A percentile compares a stretch with the other conserved stretches of the same genome.
phyloP scores from a whole-genome alignment of 2,888 invertebrate genomes.

The Andrena minutula region DNA sequence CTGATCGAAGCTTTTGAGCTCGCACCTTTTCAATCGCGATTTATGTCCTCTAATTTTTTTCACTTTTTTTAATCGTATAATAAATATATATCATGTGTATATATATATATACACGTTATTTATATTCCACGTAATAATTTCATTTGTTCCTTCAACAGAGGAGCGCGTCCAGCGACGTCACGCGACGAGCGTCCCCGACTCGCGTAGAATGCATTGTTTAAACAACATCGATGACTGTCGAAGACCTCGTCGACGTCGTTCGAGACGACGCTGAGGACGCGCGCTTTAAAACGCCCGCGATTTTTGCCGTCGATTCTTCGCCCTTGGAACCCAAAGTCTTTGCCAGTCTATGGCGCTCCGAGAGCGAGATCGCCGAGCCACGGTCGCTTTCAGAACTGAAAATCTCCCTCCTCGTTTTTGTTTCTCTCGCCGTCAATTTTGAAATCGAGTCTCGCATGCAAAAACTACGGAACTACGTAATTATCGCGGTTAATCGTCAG shows the following conservation, averaged over 20 bases:
- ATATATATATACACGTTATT: conserved; percentile 74
- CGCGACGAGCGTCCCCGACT: conserved; percentile 16
- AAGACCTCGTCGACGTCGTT: neutral
- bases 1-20: conserved; percentile 76
- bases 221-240: neutral
- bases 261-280: conserved; percentile 36
- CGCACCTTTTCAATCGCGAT: conserved; percentile 73
- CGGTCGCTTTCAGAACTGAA: conserved; percentile 40
- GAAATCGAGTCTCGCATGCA: conserved; percentile 74
- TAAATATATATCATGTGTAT: conserved; percentile 80
- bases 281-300: conserved; percentile 20
- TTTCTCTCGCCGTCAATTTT: conserved; percentile 50
- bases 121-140: conserved; percentile 81
- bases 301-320: neutral
- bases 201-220: neutral
- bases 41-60: conserved; percentile 77
- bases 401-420: conserved; percentile 9
- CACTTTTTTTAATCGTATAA: conserved; percentile 77
- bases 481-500: conserved; percentile 71
- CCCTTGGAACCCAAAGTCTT: neutral
- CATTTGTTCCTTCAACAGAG: conserved; percentile 75
- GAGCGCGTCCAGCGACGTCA: conserved; percentile 43
- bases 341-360: neutral
- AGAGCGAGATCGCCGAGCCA: neutral
- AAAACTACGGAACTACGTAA: conserved; percentile 78